Base-by-base conservation (phyloP, 2,888 invertebrate species). In the Nemotelus nigrinus region DNA sequence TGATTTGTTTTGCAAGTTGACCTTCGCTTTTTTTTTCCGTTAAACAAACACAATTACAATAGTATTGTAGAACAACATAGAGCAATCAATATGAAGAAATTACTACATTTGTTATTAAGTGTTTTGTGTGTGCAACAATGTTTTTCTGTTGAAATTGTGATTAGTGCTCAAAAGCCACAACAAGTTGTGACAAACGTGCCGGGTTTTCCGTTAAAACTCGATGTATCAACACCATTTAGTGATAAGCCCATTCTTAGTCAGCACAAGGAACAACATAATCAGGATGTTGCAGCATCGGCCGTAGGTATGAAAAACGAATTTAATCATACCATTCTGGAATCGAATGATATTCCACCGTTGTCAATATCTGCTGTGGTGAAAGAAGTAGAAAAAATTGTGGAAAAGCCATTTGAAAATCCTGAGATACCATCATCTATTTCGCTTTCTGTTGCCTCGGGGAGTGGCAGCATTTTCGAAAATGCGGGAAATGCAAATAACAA, bases 91-190 rank as follows among this genome's bases (percentile, higher is more conserved):
- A 79, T 79, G 79, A 75, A 75, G 45, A 50, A 57, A 68, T 76
- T 75, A 64, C 60, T 57, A 43, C 68, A 65, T 76, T 39, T 79
- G 50, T 43, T 79, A 44, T 57, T 79, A 75, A 76, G 64, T 64
- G 44, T 77, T 70, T 75, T 64, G n/a, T 45, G 77, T 55, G 71
- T 71, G 58, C 76, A 77, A 65, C 76, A 76, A 71, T 58, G 71
- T 44, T 55, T 58, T 64, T 75, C 71, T 45, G 48, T 8, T 47
- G 65, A 75, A 77, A 76, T 65, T 71, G 75, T 76, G 58, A 48
- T 71, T 6, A 71, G 65, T 72, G 72, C 45, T 53, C 76, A 76
- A 65, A 67, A 58, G 44, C 25, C 78, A 39, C 55, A 60, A 64
- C 53, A 48, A 55, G 50, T 25, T 7, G n/a, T 71, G 8, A 41